Percentiles rank a stretch among this genome's conserved stretches.
Evolutionary conservation across 2,113 vertebrate genomes (phyloP).

Genomic region (Tinamus guttatus): DNA sequence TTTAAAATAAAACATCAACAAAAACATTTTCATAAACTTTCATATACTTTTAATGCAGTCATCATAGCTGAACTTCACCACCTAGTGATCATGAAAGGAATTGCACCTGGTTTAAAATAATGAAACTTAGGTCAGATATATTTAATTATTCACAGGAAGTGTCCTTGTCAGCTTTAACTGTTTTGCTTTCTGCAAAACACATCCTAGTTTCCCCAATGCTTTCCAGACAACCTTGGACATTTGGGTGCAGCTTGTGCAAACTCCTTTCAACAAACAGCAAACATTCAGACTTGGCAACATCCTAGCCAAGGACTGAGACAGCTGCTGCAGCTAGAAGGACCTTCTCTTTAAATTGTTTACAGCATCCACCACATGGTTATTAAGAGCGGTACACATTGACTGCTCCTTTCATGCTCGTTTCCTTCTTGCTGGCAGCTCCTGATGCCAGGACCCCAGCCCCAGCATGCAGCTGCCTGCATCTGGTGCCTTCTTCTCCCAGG

Average conservation of each 20-base stretch:
- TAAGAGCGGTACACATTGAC: accelerated
- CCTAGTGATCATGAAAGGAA: slow-evolving; percentile 3
- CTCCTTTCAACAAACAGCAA: neutral
- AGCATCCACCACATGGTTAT: neutral
- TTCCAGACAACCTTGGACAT: neutral
- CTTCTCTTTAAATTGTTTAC: neutral
- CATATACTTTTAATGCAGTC: neutral
- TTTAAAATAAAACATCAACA: neutral
- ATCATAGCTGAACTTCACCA: neutral
- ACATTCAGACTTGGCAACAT: neutral
- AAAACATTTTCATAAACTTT: neutral
- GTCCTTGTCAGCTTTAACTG: neutral
- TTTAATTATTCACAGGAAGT: neutral
- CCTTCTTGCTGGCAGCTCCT: neutral
- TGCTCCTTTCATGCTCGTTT: neutral
- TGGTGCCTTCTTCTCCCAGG: neutral
- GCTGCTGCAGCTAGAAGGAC: accelerated
- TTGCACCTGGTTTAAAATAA: neutral
- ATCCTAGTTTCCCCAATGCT: neutral
- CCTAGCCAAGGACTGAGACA: neutral
- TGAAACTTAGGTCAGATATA: neutral
- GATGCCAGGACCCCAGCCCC: accelerated
- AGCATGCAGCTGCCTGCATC: accelerated
- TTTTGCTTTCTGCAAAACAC: neutral
- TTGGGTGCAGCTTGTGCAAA: neutral